phyloP scores from a whole-genome alignment of 2,797 vertebrate species.

The Champsocephalus gunnari region DNA sequence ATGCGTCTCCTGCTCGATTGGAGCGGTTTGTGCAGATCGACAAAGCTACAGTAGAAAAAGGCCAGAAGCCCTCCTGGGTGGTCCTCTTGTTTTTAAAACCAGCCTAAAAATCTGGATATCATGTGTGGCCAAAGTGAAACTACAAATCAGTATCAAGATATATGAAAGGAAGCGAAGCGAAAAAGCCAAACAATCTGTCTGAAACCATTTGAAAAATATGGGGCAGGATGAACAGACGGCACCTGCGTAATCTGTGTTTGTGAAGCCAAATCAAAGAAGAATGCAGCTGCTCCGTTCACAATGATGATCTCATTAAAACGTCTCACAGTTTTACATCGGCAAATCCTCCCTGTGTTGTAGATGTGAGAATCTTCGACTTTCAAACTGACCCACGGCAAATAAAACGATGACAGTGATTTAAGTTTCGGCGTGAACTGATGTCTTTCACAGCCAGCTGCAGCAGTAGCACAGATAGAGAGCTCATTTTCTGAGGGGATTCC shows the following conservation, averaged over 20 bases:
- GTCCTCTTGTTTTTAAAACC: conserved; percentile 66
- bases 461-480: conserved; percentile 68
- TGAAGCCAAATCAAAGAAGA: conserved; percentile 22
- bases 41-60: conserved; percentile 39
- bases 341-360: conserved; percentile 16
- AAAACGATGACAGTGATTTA: conserved; percentile 63
- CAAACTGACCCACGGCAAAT: conserved; percentile 44
- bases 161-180: conserved; percentile 64
- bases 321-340: conserved; percentile 16
- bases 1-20: conserved; percentile 65
- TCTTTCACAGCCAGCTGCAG: conserved; percentile 70
- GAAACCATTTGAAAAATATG: conserved; percentile 53
- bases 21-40: conserved; percentile 33
- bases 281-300: not conserved
- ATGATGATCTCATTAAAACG: conserved; percentile 26
- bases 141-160: conserved; percentile 72
- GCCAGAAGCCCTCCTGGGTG: conserved; percentile 73
- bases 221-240: conserved; percentile 31
- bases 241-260: conserved; percentile 5
- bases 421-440: conserved; percentile 52
- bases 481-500: conserved; percentile 66
- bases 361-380: conserved; percentile 32
- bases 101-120: conserved; percentile 71
- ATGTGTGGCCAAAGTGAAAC: conserved; percentile 70
- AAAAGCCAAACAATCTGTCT: conserved; percentile 63